A percentile compares a stretch with the other conserved stretches of the same genome.
phyloP scores from a whole-genome alignment of 2,113 vertebrate genomes.

The Nycticorax nycticorax region DNA sequence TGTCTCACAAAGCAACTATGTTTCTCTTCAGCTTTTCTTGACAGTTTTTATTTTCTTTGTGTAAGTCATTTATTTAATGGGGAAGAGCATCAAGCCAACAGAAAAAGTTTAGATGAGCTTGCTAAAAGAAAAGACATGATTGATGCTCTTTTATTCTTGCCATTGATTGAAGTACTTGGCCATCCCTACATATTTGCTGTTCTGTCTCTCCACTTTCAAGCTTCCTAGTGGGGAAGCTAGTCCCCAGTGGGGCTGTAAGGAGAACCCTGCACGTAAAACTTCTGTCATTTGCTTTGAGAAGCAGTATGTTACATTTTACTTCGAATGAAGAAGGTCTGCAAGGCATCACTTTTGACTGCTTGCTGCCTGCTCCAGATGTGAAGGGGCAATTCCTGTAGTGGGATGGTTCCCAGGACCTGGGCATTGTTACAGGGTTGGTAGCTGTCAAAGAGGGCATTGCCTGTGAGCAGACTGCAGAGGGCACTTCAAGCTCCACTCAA shows the following conservation, averaged over 20 bases:
- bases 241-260: background rate
- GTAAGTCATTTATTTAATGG: background rate
- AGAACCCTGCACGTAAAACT: background rate
- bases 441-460: background rate
- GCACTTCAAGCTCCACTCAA: background rate
- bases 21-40: background rate
- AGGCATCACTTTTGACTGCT: background rate
- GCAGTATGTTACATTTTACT: background rate
- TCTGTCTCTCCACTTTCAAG: background rate
- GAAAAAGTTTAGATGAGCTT: background rate
- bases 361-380: background rate
- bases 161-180: background rate
- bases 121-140: background rate
- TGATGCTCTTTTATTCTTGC: background rate
- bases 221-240: background rate
- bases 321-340: background rate
- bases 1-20: background rate
- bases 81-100: background rate
- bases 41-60: background rate
- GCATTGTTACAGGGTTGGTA: accelerated
- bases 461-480: background rate
- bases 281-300: background rate
- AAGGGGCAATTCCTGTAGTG: background rate
- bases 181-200: background rate
- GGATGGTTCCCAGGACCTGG: background rate